phyloP scores from a whole-genome alignment of 2,888 invertebrate genomes.

The Spisula subtruncata region DNA sequence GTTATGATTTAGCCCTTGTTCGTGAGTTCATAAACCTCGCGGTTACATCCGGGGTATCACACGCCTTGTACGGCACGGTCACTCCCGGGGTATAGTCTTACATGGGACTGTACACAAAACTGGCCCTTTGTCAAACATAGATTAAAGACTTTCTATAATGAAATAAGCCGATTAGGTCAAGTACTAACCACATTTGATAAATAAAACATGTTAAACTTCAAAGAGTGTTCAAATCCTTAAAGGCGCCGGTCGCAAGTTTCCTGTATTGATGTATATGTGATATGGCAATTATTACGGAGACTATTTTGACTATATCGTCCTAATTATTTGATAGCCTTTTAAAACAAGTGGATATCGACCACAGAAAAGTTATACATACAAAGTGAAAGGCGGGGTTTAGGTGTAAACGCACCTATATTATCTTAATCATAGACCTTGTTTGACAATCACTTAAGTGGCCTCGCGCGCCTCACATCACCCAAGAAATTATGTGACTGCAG shows the following conservation, averaged over 20 bases:
- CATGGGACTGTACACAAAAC: conserved; percentile 14
- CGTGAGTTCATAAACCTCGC: not conserved
- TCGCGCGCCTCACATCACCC: too few relatives aligned
- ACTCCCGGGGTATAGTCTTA: conserved; percentile 7
- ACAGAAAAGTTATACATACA: not conserved
- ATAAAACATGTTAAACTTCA: conserved; percentile 54
- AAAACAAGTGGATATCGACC: conserved; percentile 11
- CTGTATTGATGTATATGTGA: conserved; percentile 12
- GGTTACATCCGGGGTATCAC: not conserved
- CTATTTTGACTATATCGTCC: not conserved
- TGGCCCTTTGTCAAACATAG: conserved; percentile 48
- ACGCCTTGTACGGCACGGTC: not conserved
- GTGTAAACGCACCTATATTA: not conserved
- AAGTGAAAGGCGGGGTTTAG: not conserved
- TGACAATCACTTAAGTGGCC: not conserved
- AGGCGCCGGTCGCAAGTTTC: conserved; percentile 45
- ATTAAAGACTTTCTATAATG: conserved; percentile 48
- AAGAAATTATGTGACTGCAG: too few relatives aligned
- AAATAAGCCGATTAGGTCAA: conserved; percentile 49
- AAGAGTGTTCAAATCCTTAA: conserved; percentile 34
- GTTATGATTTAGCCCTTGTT: too few relatives aligned
- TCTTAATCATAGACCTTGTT: not conserved
- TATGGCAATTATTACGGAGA: not conserved
- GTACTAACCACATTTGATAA: conserved; percentile 51
- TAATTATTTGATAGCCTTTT: conserved; percentile 5